These are phyloP conservation scores for Tipula vernalis DNA, from an alignment of 2,888 invertebrate genomes.

Conservation along the genomic window DNA sequence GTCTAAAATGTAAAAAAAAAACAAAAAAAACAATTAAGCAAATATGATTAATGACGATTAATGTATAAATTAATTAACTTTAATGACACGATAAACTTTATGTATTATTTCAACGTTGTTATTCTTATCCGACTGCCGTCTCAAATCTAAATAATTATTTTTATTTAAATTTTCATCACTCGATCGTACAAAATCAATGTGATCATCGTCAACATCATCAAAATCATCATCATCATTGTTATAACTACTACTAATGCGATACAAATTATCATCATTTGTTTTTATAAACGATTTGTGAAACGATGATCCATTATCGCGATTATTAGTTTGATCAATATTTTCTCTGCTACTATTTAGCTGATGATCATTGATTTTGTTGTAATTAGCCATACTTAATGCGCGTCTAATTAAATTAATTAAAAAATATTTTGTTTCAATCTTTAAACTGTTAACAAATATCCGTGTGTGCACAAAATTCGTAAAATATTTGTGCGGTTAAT, in stretches of 20 bases:
- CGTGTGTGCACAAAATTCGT: not conserved
- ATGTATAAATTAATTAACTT: not conserved
- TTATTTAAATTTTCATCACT: constrained; percentile 35
- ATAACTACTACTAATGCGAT: not conserved
- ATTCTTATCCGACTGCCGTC: not conserved
- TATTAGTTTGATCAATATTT: not conserved
- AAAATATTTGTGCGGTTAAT: not conserved
- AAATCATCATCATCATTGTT: not conserved
- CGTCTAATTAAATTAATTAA: not conserved
- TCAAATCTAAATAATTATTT: constrained; percentile 37
- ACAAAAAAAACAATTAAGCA: not conserved
- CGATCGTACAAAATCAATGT: not conserved
- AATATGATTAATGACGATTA: not conserved
- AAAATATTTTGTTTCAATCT: not conserved
- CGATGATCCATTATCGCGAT: not conserved
- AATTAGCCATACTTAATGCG: not conserved
- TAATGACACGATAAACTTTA: not conserved
- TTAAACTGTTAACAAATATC: not conserved
- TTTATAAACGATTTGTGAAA: not conserved
- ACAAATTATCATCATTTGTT: not conserved
- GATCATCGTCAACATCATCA: not conserved
- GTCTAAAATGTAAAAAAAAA: not conserved
- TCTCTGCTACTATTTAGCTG: not conserved
- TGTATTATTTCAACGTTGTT: not conserved
- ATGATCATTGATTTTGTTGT: not conserved